Evolutionary conservation across 2,113 vertebrate species (phyloP).

Genomic region (Vireo altiloquus): DNA sequence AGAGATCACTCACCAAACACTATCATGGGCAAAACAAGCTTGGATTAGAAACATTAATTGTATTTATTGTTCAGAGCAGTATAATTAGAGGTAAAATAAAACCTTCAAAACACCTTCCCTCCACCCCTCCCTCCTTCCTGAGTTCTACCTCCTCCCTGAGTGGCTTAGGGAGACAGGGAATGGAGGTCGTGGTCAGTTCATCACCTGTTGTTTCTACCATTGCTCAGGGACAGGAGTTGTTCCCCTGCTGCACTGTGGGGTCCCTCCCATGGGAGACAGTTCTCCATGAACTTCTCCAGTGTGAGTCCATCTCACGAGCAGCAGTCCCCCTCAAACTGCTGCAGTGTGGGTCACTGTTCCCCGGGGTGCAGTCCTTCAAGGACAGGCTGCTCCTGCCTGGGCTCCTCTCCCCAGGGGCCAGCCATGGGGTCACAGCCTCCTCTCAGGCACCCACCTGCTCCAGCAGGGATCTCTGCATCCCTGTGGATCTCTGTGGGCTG

Average conservation of each 20-base stretch:
- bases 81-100: neutral
- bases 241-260: neutral
- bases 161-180: too few relatives aligned
- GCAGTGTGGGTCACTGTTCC: neutral
- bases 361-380: neutral
- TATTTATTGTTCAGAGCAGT: neutral
- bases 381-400: neutral
- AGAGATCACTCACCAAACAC: neutral
- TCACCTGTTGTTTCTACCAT: fast-evolving
- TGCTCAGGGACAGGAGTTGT: neutral
- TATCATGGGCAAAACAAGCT: neutral
- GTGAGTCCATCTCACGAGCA: neutral
- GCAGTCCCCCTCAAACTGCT: neutral
- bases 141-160: neutral
- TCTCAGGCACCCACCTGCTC: neutral
- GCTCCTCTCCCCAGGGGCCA: neutral
- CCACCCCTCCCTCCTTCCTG: neutral
- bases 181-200: neutral
- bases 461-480: neutral
- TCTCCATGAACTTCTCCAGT: neutral
- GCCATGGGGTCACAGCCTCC: neutral
- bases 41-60: neutral
- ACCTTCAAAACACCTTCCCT: neutral
- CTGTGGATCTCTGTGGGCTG: neutral
- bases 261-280: neutral